Evolutionary conservation across 2,113 vertebrate species (phyloP).

Genomic region (Campylomormyrus tamandua): DNA sequence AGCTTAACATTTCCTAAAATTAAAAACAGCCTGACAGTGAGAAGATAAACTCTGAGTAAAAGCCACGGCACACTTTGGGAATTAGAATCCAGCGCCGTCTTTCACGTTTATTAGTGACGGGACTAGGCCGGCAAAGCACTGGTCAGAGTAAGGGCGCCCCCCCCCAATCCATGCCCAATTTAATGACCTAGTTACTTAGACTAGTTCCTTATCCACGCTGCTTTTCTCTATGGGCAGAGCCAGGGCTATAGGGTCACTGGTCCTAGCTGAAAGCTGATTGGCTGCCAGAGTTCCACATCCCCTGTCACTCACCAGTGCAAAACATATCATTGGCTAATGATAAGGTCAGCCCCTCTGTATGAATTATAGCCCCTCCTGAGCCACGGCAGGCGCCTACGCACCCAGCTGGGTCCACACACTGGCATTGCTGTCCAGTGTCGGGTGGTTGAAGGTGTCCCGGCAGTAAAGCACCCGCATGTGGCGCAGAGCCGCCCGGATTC

Average conservation of each 20-base stretch:
- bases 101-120: neutral
- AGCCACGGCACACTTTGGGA: neutral
- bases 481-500: slow-evolving; percentile 41
- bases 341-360: neutral
- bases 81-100: neutral
- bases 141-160: neutral
- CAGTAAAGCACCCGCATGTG: slow-evolving; percentile 61
- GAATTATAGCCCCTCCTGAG: neutral
- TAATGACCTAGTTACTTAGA: neutral
- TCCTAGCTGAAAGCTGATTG: neutral
- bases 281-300: neutral
- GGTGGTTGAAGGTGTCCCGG: slow-evolving; percentile 68
- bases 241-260: neutral
- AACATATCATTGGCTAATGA: neutral
- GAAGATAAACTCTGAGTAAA: neutral
- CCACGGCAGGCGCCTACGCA: slow-evolving; percentile 35
- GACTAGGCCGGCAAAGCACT: neutral
- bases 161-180: neutral
- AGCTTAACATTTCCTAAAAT: neutral
- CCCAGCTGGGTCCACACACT: slow-evolving; percentile 61
- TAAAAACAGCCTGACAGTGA: neutral
- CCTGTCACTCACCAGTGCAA: neutral
- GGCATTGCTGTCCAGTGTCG: slow-evolving; percentile 55
- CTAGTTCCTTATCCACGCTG: neutral
- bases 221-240: neutral